A percentile compares a stretch with the other conserved stretches of the same genome.
Evolutionary conservation across 2,888 invertebrate genomes (phyloP).

Genomic region (Tolmerus cingulatus): DNA sequence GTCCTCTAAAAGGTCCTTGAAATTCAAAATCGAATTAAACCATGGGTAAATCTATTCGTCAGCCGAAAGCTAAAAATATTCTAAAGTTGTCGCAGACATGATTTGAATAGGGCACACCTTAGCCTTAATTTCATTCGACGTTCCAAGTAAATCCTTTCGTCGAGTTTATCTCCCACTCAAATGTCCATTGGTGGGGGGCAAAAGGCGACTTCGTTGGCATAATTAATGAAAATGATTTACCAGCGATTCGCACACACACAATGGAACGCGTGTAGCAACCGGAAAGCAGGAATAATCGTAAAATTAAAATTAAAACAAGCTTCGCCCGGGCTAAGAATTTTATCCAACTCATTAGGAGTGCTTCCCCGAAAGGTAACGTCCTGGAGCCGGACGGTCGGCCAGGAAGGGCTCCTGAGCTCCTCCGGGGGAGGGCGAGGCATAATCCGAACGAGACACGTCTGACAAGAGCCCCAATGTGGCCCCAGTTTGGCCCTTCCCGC

Average conservation of each 20-base stretch:
- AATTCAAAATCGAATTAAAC: not conserved
- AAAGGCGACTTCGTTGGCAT: not conserved
- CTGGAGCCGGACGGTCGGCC: not conserved
- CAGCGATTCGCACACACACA: not conserved
- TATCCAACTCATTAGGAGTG: slow-evolving; percentile 28
- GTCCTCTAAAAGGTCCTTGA: not conserved
- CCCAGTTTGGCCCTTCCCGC: not conserved
- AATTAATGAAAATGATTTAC: slow-evolving; percentile 15
- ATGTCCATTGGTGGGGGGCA: not conserved
- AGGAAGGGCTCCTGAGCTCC: not conserved
- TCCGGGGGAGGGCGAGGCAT: not conserved
- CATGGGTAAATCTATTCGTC: not conserved
- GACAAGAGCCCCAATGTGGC: not conserved
- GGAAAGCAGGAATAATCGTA: not conserved
- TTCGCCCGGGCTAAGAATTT: slow-evolving; percentile 4
- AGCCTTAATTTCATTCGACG: not conserved
- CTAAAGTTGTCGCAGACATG: not conserved
- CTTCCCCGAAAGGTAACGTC: not conserved
- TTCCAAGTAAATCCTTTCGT: not conserved
- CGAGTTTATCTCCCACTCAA: not conserved
- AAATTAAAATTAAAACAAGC: slow-evolving; percentile 1
- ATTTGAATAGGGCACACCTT: not conserved
- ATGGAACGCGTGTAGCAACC: not conserved
- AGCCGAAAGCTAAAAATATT: not conserved
- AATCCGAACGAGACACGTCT: slow-evolving; percentile 18